These are phyloP conservation scores for Circaetus gallicus DNA, from an alignment of 2,113 vertebrate genomes.

Conservation along the genomic window DNA sequence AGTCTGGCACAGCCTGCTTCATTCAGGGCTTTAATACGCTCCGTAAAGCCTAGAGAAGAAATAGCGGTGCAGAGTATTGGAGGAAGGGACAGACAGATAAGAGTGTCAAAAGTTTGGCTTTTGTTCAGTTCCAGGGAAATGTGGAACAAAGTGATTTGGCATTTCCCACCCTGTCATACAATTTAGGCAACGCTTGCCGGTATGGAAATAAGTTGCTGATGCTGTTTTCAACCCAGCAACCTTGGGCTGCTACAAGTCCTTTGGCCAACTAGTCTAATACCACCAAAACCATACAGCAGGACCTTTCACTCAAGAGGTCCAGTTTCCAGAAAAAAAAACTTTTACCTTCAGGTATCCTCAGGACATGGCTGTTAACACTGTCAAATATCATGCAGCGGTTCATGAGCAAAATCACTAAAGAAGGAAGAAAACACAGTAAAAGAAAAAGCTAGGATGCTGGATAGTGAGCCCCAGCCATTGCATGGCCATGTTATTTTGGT, in stretches of 20 bases:
- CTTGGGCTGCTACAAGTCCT: neutral
- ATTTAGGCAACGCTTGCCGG: neutral
- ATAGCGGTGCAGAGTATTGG: accelerated
- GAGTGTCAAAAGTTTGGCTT: neutral
- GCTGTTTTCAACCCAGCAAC: neutral
- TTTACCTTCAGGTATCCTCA: neutral
- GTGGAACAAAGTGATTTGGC: neutral
- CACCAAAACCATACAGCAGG: neutral
- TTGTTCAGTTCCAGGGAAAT: neutral
- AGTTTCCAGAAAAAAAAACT: neutral
- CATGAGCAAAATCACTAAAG: neutral
- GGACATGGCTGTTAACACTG: neutral
- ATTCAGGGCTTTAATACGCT: neutral
- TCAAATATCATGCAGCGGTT: neutral
- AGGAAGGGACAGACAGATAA: neutral
- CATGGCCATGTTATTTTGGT: neutral
- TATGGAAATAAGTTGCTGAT: neutral
- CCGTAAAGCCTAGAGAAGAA: neutral
- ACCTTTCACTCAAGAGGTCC: neutral
- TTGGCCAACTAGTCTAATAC: neutral
- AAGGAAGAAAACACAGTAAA: neutral
- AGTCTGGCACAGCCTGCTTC: neutral
- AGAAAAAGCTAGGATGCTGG: neutral
- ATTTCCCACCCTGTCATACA: neutral
- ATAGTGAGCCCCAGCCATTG: neutral